Base-by-base conservation (phyloP, 2,888 invertebrate genomes). In the Eupithecia subfuscata region DNA sequence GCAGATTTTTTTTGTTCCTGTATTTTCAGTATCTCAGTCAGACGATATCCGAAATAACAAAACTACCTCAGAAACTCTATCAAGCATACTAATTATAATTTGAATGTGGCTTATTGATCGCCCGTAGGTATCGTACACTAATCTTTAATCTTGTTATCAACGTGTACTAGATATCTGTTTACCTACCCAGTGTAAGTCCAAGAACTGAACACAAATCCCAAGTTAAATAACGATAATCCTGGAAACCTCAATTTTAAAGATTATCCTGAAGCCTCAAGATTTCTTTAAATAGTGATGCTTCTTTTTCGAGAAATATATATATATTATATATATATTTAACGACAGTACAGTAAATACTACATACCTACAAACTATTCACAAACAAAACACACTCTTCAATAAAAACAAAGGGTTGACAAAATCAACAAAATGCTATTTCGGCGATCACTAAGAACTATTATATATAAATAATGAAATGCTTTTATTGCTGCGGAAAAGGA, bases 131-230 rank as follows among this genome's bases (percentile, higher is more conserved):
- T 3, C 56, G 56, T 81, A 78, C 77, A 76, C 78, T 85, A 86
- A 88, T 86, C 87, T 84, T 79, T 85, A 86, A 88, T 87, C 87
- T 83, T 78, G 79, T 88, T 87, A 85, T 79, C 74, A 74, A 77
- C 75, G 78, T 78, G 78, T 75, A 34, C 68, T 63, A 69, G 65
- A 73, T 79, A 75, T 80, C 74, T 69, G 75, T 78, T 80, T 80
- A 79, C 78, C 71, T 80, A 79, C 78, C 71, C 68, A 69, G 74
- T 75, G 75, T 71, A 76, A 76, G 76, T 67, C 74, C 76, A 77
- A 71, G 63, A 75, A 69, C 67, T 73, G 48, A 60, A 43, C 69
- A 52, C 48, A 43, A 71, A 73, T 76, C 69, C 73, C 68, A 65
- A 67, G 65, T 14, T 34, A 69, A 9, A 70, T 37, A 72, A 52